phyloP scores from a whole-genome alignment of 2,888 invertebrate species.

The Polietes domitor region DNA sequence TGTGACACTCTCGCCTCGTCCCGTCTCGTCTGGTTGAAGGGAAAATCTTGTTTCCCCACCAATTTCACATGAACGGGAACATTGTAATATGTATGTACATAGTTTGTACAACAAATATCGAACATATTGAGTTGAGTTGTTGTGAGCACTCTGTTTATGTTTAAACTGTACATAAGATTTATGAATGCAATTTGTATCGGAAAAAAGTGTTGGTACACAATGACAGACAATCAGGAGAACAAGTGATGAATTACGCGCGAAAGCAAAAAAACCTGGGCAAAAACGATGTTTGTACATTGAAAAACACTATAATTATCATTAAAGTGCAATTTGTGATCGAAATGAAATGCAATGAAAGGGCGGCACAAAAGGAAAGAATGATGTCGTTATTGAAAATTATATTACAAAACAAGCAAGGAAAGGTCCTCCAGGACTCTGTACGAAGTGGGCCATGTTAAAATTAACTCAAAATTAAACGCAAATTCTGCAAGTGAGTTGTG shows the following conservation, averaged over 20 bases:
- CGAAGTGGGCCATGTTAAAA: too few species aligned
- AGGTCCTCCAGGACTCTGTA: too few species aligned
- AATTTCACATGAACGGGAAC: constrained; percentile 11
- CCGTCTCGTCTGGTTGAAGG: too few species aligned
- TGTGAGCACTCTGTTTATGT: constrained; percentile 43
- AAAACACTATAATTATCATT: constrained; percentile 28
- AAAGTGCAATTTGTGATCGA: not conserved
- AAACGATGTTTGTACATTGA: constrained; percentile 3
- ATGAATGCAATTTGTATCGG: constrained; percentile 63
- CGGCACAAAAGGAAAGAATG: not conserved
- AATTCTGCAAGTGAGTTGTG: too few species aligned
- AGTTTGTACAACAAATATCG: constrained; percentile 27
- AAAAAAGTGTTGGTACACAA: constrained; percentile 43
- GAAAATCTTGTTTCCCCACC: not conserved
- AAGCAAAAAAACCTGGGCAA: not conserved
- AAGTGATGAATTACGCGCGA: constrained; percentile 57
- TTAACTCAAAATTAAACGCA: too few species aligned
- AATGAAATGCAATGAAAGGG: not conserved
- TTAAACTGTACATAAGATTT: constrained; percentile 57
- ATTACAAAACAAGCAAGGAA: too few species aligned
- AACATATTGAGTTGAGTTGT: constrained; percentile 7
- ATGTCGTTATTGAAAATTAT: too few species aligned
- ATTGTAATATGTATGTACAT: too few species aligned
- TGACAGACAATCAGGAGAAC: constrained; percentile 26
- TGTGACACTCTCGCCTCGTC: constrained; percentile 24